Evolutionary conservation across 2,888 invertebrate genomes (phyloP), one percentile per base, ranked within the genome.

Genomic region (Branchellion lobata): DNA sequence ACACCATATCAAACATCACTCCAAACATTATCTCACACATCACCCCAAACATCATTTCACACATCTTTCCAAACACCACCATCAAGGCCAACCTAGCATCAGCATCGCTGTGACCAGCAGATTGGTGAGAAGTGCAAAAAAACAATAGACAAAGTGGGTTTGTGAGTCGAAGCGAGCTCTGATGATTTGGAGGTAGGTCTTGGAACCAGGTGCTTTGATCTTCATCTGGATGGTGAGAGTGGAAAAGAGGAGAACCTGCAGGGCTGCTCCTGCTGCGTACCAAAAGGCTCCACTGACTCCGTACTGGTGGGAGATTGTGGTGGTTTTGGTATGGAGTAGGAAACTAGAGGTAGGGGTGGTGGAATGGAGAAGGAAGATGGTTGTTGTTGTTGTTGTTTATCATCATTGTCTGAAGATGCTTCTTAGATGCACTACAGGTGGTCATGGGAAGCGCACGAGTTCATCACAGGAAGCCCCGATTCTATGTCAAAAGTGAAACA

Each of bases 131-230:
- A 88, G 84, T 11, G 87, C 87, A 80, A 87, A 87, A 47, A 83
- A 82, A 69, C 86, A 86, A 82, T 84, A 87, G 29, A 85, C 84
- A n/a, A 86, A 83, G 81, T 88, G 87, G 5, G 86, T 86, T 27
- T 74, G 82, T 53, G 81, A 82, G 3, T 87, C 87, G 81, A 86
- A 88, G 5, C 88, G 81, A 2, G 87, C 87, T 68, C 84, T 82
- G 80, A 88, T 86, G 31, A 86, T 85, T 81, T 87, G 87, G 3
- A 88, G 84, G 81, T 87, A 88, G 0, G 88, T 88, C 82, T 88
- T 87, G 36, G 87, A 87, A 5, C 87, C 87, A 0, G 87, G 88
- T 0, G 88, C 88, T 34, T 86, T 84, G 31, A 85, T 85, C 82
- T 86, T 86, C n/a, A 87, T 83, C 82, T 87, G 86, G 0, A 87